Evolutionary conservation across 2,113 vertebrate species (phyloP).

Genomic region (Choloepus hoffmanni): DNA sequence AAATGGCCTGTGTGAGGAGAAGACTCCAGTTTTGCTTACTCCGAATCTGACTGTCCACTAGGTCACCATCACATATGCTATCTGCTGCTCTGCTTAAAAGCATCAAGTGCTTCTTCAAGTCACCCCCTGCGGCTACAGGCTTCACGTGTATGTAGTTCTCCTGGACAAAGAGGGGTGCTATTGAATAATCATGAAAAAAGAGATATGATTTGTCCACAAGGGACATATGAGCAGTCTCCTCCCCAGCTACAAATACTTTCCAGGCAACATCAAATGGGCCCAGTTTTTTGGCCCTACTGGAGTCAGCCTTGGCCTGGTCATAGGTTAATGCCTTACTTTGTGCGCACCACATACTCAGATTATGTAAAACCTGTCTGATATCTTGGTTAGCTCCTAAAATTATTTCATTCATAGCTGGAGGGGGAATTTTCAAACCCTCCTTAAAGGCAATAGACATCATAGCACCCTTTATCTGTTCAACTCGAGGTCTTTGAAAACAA

Average conservation of each 20-base stretch:
- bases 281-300: slow-evolving; percentile 92
- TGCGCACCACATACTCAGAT: slow-evolving; percentile 98
- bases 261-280: slow-evolving; percentile 97
- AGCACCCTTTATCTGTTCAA: slow-evolving; percentile 99
- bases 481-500: slow-evolving; percentile 95
- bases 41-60: slow-evolving; percentile 95
- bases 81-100: slow-evolving; percentile 97
- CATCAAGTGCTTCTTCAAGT: slow-evolving; percentile 94
- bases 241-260: slow-evolving; percentile 93
- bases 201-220: slow-evolving; percentile 96
- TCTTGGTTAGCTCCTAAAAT: slow-evolving; percentile 98
- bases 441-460: slow-evolving; percentile 99
- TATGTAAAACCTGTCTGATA: slow-evolving; percentile 98
- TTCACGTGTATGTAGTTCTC: slow-evolving; percentile 97
- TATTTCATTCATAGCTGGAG: slow-evolving; percentile 97
- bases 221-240: slow-evolving; percentile 93
- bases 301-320: slow-evolving; percentile 94
- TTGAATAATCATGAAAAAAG: slow-evolving; percentile 98
- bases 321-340: slow-evolving; percentile 94
- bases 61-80: slow-evolving; percentile 96
- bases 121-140: slow-evolving; percentile 93
- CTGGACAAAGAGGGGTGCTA: slow-evolving; percentile 98
- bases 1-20: slow-evolving; percentile 97
- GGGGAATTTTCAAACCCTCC: slow-evolving; percentile 96
- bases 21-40: slow-evolving; percentile 95